phyloP scores from a whole-genome alignment of 2,888 invertebrate species.

The Volucella zonaria region DNA sequence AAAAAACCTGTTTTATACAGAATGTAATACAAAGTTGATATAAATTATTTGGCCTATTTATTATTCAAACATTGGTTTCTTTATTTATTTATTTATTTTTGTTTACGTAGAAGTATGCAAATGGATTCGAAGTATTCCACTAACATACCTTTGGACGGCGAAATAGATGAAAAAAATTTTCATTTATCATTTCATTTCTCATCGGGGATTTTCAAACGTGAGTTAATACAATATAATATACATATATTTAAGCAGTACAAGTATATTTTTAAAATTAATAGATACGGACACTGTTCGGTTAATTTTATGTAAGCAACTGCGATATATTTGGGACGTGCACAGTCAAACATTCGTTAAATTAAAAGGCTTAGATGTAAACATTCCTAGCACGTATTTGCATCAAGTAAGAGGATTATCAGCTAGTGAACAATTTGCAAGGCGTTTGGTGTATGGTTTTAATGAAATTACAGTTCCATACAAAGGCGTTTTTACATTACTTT shows the following conservation, averaged over 20 bases:
- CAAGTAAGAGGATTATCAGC: conserved; percentile 79
- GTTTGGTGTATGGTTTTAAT: conserved; percentile 92
- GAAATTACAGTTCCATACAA: conserved; percentile 92
- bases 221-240: conserved; percentile 67
- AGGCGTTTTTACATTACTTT: conserved; percentile 87
- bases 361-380: conserved; percentile 87
- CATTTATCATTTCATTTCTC: conserved; percentile 81
- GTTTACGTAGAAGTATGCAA: conserved; percentile 30
- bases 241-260: background rate
- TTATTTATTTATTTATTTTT: no score
- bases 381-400: conserved; percentile 80
- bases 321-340: conserved; percentile 90
- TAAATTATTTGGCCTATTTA: background rate
- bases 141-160: conserved; percentile 69
- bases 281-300: conserved; percentile 85
- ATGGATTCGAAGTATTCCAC: conserved; percentile 24
- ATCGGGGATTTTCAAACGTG: conserved; percentile 81
- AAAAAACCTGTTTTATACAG: background rate
- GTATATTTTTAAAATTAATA: conserved; percentile 78
- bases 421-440: conserved; percentile 83
- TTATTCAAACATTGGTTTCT: background rate
- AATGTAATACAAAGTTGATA: background rate
- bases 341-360: conserved; percentile 88
- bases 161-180: conserved; percentile 77
- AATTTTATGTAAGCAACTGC: conserved; percentile 92